Evolutionary conservation across 1,140 invertebrate genomes (phyloP).

Genomic region (Sitophilus oryzae): DNA sequence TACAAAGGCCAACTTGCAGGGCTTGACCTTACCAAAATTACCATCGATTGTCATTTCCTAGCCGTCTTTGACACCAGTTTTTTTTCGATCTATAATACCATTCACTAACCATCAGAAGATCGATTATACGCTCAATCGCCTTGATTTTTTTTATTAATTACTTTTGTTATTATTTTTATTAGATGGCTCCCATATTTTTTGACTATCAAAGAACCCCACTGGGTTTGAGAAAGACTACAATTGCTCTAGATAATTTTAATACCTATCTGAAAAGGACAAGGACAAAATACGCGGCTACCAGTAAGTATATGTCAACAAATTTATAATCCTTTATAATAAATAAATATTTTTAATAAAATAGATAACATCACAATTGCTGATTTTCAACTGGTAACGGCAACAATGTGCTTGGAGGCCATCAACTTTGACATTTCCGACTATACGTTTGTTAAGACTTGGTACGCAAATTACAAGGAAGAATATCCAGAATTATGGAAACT

Average conservation of each 20-base stretch:
- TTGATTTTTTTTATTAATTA: slow-evolving; percentile 13
- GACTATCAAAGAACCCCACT: slow-evolving; percentile 61
- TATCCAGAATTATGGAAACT: slow-evolving; percentile 64
- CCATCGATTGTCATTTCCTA: too few species aligned
- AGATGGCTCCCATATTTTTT: slow-evolving; percentile 69
- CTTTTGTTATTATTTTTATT: slow-evolving; percentile 25
- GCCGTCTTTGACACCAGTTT: too few species aligned
- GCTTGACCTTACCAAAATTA: too few species aligned
- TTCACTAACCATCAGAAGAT: too few species aligned
- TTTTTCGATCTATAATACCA: too few species aligned
- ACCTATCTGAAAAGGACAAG: slow-evolving; percentile 56
- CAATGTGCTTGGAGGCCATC: slow-evolving; percentile 66
- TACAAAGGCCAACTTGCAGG: too few species aligned
- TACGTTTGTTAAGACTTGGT: slow-evolving; percentile 57
- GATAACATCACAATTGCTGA: slow-evolving; percentile 68
- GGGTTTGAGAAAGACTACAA: slow-evolving; percentile 58
- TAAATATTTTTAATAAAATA: slow-evolving; percentile 3
- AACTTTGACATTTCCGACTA: slow-evolving; percentile 57
- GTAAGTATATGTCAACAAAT: slow-evolving; percentile 42
- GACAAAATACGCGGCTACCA: slow-evolving; percentile 58
- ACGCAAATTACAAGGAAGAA: slow-evolving; percentile 59
- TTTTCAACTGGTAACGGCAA: slow-evolving; percentile 61
- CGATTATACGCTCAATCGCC: too few species aligned
- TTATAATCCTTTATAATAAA: too few species aligned
- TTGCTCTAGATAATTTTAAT: slow-evolving; percentile 61